A percentile compares a stretch with the other conserved stretches of the same genome.
Conservation (phyloP, 2,113 vertebrate genomes). For the Zapus hudsonius region DNA sequence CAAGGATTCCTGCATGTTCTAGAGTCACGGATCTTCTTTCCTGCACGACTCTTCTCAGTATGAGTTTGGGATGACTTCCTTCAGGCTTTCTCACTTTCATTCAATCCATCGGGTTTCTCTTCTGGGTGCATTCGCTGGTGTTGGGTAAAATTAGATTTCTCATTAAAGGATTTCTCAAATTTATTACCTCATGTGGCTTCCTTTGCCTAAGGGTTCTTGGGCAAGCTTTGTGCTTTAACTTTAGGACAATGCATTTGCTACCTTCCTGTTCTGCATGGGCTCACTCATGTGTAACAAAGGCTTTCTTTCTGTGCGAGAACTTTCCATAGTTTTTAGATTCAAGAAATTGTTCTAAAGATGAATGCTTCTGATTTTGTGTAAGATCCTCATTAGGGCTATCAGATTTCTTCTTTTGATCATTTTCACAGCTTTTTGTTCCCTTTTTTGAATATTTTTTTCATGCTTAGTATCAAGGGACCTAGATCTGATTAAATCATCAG, state of each 20-base stretch:
- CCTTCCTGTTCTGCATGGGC: background rate
- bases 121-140: background rate
- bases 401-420: conserved; percentile 22
- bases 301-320: background rate
- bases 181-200: background rate
- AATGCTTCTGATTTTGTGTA: background rate
- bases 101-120: conserved; percentile 7
- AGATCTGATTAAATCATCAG: background rate
- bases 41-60: conserved; percentile 79
- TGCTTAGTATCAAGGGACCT: background rate
- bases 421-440: background rate
- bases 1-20: conserved; percentile 86
- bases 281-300: background rate
- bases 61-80: conserved; percentile 71
- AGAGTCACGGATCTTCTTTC: conserved; percentile 84
- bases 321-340: conserved; percentile 5
- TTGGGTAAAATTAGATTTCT: conserved; percentile 67
- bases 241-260: background rate
- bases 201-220: conserved; percentile 1
- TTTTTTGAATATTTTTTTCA: background rate
- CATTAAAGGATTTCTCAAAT: conserved; percentile 22
- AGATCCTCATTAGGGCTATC: background rate
- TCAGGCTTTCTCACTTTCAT: conserved; percentile 41
- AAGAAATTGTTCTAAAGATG: background rate
- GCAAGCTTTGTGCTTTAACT: background rate